Evolutionary conservation across 2,797 vertebrate species (phyloP).

Genomic region (Melanotaenia maccullochi): DNA sequence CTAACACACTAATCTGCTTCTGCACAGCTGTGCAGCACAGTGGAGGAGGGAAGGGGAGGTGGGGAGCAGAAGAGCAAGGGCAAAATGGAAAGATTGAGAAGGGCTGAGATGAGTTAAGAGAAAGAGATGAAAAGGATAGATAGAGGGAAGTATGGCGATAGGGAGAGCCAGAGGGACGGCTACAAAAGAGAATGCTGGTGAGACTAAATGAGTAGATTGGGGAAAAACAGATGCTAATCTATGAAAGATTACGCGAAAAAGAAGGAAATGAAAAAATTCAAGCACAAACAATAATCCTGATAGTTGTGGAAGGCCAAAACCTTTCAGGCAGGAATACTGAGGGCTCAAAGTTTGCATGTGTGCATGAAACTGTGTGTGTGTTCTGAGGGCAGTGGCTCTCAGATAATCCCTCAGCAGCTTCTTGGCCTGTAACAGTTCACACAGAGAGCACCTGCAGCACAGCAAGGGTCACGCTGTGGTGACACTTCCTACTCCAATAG

Average conservation of each 20-base stretch:
- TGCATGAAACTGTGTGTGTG: slow-evolving; percentile 19
- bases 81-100: slow-evolving; percentile 61
- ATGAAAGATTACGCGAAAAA: slow-evolving; percentile 18
- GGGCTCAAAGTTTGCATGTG: slow-evolving; percentile 28
- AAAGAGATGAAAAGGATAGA: slow-evolving; percentile 57
- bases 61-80: slow-evolving; percentile 50
- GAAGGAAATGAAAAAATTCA: slow-evolving; percentile 45
- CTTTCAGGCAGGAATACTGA: slow-evolving; percentile 13
- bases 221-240: slow-evolving; percentile 47
- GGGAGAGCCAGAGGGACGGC: slow-evolving; percentile 51
- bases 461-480: slow-evolving; percentile 61
- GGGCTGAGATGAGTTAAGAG: slow-evolving; percentile 51
- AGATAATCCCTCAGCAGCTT: slow-evolving; percentile 68
- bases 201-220: slow-evolving; percentile 55
- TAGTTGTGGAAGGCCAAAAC: slow-evolving; percentile 10
- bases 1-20: slow-evolving; percentile 83
- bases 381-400: slow-evolving; percentile 53
- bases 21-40: slow-evolving; percentile 80
- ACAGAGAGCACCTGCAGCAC: slow-evolving; percentile 75
- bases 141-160: slow-evolving; percentile 46
- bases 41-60: slow-evolving; percentile 55
- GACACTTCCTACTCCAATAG: slow-evolving; percentile 55
- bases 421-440: slow-evolving; percentile 54
- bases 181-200: slow-evolving; percentile 52
- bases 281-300: slow-evolving; percentile 24